These are phyloP conservation scores for Bungarus multicinctus DNA, from an alignment of 2,113 vertebrate genomes.

Conservation along the genomic window DNA sequence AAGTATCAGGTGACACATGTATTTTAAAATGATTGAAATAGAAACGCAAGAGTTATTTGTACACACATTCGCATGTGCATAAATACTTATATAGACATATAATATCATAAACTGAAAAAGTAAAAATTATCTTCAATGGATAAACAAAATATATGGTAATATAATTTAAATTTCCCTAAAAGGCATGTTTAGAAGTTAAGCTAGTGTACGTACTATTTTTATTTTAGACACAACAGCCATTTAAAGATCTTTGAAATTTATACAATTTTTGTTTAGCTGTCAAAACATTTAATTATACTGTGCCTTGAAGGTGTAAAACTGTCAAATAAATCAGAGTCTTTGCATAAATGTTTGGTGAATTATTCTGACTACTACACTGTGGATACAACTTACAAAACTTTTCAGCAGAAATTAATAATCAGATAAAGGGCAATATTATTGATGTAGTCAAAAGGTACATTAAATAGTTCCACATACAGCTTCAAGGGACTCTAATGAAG, in stretches of 20 bases:
- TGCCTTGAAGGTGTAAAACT: constrained; percentile 82
- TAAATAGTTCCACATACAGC: constrained; percentile 8
- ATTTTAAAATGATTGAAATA: constrained; percentile 31
- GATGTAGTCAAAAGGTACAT: constrained; percentile 67
- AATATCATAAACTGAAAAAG: neutral
- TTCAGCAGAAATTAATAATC: constrained; percentile 68
- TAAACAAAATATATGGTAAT: constrained; percentile 35
- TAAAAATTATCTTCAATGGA: constrained; percentile 17
- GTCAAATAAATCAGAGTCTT: constrained; percentile 83
- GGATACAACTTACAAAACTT: constrained; percentile 66
- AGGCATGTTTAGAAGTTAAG: constrained; percentile 48
- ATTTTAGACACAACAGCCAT: constrained; percentile 66
- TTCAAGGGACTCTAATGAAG: constrained; percentile 20
- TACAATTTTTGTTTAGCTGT: constrained; percentile 82
- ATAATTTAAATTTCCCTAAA: constrained; percentile 49
- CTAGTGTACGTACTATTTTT: constrained; percentile 59
- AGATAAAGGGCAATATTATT: constrained; percentile 70
- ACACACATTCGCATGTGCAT: neutral
- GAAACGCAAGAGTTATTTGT: neutral
- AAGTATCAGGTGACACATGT: neutral
- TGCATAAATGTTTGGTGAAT: constrained; percentile 76
- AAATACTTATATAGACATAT: neutral
- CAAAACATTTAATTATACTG: constrained; percentile 85
- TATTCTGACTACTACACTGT: constrained; percentile 70
- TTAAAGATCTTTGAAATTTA: constrained; percentile 78